Percentiles rank a stretch among this genome's conserved stretches.
These are phyloP conservation scores for Ditula angustiorana DNA, from an alignment of 2,888 invertebrate genomes.

Conservation along the genomic window DNA sequence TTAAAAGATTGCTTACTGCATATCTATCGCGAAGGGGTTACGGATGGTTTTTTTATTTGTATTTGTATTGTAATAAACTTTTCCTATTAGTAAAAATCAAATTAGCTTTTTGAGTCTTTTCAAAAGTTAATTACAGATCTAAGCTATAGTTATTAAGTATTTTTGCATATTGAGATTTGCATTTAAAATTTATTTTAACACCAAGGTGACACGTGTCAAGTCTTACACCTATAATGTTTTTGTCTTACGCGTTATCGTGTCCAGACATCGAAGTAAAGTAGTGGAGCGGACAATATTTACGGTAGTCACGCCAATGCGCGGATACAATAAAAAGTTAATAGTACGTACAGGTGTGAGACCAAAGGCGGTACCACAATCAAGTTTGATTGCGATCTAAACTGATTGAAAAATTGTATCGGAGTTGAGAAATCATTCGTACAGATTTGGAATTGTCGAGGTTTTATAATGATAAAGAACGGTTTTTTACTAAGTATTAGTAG, in stretches of 20 bases:
- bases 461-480: neutral
- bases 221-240: conserved; percentile 13
- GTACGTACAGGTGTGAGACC: conserved; percentile 19
- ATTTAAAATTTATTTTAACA: neutral
- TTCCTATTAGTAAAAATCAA: no score
- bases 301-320: conserved; percentile 21
- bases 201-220: conserved; percentile 12
- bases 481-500: no score
- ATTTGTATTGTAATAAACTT: no score
- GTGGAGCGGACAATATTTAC: neutral
- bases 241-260: conserved; percentile 16
- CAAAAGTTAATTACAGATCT: neutral
- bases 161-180: neutral
- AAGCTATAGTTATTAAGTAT: neutral
- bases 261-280: conserved; percentile 1
- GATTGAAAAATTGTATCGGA: conserved; percentile 20
- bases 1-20: neutral
- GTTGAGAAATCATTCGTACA: neutral
- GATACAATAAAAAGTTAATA: conserved; percentile 27
- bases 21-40: no score
- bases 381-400: conserved; percentile 18
- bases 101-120: no score
- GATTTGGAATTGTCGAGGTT: neutral
- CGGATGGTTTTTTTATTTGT: no score
- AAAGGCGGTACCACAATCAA: conserved; percentile 17